Evolutionary conservation across 2,888 invertebrate species (phyloP), one percentile per base, ranked within the genome.

Genomic region (Frankliniella intonsa): DNA sequence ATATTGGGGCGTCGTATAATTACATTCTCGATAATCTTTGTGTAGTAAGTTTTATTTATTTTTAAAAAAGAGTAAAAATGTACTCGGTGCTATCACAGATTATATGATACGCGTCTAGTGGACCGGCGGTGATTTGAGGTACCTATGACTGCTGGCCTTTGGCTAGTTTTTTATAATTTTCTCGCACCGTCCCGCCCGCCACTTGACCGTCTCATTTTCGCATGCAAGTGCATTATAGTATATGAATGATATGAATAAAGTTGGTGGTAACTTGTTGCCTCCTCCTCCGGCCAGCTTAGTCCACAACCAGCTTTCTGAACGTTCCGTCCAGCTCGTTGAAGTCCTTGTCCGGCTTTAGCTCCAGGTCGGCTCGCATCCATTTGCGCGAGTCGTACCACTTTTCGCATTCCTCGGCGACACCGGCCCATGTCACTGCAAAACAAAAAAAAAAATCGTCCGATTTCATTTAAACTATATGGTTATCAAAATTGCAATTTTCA

Each of bases 301-400:
- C 69, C 2, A 76, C 69, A 12, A 22, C 12, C 22, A 76, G 25
- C 69, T 25, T 76, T 12, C 69, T 22, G 69, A 76, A 76, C 12
- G 69, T 76, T 22, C 69, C 69, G 25, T 76, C 69, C 69, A 76
- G 9, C 11, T 25, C 69, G 69, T 76, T 76, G 69, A 76, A 25
- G 22, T 76, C 69, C 69, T 25, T 76, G 22, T 22, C 25, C 69
- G 69, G 69, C 25, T 25, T 22, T 22, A 76, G 69, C 12, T 22
- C 22, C 69, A 76, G 25, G 69, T 76, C 25, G 25, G 69, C 69
- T 12, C 69, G 69, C 69, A 76, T 76, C 69, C 69, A 76, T 12
- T 76, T 22, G 25, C 69, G 69, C 11, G 69, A 8, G 9, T 76
- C 69, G 69, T 76, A 76, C 69, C 69, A 76, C 25, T 22, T 25